phyloP scores from a whole-genome alignment of 2,113 vertebrate species.

The Sitta europaea region DNA sequence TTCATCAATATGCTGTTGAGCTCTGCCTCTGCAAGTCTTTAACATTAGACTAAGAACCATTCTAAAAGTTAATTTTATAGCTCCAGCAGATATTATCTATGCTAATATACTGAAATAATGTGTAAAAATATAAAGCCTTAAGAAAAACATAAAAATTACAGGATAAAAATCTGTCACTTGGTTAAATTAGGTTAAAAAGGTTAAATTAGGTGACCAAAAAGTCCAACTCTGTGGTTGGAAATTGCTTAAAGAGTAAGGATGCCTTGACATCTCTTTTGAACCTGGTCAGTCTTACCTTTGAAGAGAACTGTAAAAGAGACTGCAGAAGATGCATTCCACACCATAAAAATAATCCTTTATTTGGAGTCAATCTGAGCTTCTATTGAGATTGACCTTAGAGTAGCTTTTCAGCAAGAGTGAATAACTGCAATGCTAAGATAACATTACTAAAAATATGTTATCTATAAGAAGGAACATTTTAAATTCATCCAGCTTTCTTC shows the following conservation, averaged over 20 bases:
- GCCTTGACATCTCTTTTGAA: neutral
- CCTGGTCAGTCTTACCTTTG: neutral
- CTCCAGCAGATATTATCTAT: neutral
- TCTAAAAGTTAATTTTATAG: neutral
- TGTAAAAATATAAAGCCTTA: neutral
- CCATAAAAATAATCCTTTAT: neutral
- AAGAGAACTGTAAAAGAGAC: neutral
- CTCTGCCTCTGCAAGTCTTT: neutral
- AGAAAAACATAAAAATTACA: neutral
- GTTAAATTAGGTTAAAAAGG: neutral
- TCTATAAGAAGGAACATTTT: neutral
- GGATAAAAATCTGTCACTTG: neutral
- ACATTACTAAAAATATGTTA: neutral
- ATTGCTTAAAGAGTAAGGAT: neutral
- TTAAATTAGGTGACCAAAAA: neutral
- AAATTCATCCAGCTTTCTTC: neutral
- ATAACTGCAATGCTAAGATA: neutral
- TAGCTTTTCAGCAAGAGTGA: neutral
- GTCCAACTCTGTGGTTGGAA: neutral
- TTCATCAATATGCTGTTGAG: neutral
- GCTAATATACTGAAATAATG: neutral
- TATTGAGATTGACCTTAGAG: neutral
- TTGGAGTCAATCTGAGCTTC: neutral
- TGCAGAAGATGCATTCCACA: neutral
- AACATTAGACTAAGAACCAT: neutral